Evolutionary conservation across 2,888 invertebrate genomes (phyloP).

Genomic region (Tenodera sinensis): DNA sequence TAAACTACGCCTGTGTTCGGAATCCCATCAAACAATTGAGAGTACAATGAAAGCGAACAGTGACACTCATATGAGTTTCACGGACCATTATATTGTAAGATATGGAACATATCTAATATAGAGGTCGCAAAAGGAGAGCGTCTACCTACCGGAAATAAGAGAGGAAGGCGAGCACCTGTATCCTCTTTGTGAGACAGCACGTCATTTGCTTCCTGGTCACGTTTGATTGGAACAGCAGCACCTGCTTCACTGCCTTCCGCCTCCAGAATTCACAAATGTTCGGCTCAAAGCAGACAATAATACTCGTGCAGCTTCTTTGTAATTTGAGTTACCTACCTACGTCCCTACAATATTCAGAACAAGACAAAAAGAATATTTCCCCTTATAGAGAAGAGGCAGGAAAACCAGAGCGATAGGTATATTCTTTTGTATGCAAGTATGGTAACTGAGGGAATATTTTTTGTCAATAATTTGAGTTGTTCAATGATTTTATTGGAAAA

Average conservation of each 20-base stretch:
- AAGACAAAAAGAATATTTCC: neutral
- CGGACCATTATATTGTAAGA: neutral
- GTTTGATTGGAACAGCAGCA: neutral
- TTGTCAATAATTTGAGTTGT: too few relatives aligned
- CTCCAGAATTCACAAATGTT: neutral
- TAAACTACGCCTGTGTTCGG: too few relatives aligned
- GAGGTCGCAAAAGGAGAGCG: neutral
- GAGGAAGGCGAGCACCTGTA: neutral
- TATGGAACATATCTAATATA: neutral
- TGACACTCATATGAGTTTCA: neutral
- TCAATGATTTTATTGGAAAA: too few relatives aligned
- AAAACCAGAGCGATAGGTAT: too few relatives aligned
- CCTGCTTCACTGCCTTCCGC: neutral
- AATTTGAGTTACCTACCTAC: neutral
- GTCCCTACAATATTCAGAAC: neutral
- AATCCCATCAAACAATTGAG: neutral
- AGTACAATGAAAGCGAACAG: neutral
- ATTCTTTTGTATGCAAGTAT: too few relatives aligned
- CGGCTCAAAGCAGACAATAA: neutral
- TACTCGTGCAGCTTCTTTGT: neutral
- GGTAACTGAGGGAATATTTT: too few relatives aligned
- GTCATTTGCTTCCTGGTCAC: neutral
- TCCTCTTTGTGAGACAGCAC: neutral
- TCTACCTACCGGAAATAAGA: neutral
- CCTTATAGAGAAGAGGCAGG: neutral